Evolutionary conservation across 2,797 vertebrate genomes (phyloP).

Genomic region (Pangasius djambal): DNA sequence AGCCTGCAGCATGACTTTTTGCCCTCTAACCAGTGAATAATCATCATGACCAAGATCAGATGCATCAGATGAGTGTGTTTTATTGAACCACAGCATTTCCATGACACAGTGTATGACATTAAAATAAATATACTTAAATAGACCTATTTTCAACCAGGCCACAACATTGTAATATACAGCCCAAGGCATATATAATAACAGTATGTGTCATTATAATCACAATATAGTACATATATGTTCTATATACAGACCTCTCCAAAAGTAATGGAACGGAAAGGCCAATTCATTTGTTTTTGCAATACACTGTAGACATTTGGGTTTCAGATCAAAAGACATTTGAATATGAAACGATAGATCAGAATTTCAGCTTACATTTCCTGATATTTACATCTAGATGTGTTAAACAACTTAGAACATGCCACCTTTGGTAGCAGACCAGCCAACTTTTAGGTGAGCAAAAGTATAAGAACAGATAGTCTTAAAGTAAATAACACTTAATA

Average conservation of each 20-base stretch:
- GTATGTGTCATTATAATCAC: neutral
- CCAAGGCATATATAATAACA: too few relatives aligned
- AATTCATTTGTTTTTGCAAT: neutral
- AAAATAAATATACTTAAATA: neutral
- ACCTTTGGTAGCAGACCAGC: neutral
- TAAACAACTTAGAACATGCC: neutral
- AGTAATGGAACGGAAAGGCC: neutral
- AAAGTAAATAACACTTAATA: neutral
- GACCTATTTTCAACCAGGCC: neutral
- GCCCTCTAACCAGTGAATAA: neutral
- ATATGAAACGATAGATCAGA: neutral
- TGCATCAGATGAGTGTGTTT: neutral
- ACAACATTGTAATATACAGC: neutral
- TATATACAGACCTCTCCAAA: neutral
- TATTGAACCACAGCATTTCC: neutral
- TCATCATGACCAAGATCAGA: neutral
- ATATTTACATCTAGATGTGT: neutral
- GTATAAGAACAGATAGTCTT: neutral
- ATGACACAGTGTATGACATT: neutral
- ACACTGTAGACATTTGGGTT: neutral
- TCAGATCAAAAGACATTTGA: neutral
- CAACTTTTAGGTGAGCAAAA: neutral
- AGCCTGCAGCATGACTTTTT: neutral
- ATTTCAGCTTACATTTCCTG: neutral
- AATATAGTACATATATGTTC: neutral